Conservation (phyloP, 2,888 invertebrate genomes). For the Malacosoma neustria region DNA sequence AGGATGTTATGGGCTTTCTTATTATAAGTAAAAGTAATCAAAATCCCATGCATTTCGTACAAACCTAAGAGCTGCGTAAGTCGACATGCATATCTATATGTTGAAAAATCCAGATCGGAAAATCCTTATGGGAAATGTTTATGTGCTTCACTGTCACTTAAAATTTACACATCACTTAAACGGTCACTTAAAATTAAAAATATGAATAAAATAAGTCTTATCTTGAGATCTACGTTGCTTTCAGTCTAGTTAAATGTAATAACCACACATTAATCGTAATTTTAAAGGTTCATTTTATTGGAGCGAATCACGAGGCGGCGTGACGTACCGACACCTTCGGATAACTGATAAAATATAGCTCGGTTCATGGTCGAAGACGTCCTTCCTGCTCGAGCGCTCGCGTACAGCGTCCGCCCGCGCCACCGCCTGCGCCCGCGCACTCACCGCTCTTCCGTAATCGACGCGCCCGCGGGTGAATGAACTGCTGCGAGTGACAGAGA, state of each 20-base stretch:
- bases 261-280: constrained; percentile 39
- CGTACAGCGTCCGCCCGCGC: constrained; percentile 43
- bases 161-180: constrained; percentile 58
- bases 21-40: neutral
- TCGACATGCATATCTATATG: constrained; percentile 24
- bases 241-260: constrained; percentile 67
- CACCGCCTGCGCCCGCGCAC: constrained; percentile 34
- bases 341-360: constrained; percentile 68
- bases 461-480: constrained; percentile 56
- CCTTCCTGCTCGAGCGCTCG: constrained; percentile 54
- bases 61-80: constrained; percentile 48
- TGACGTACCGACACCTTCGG: constrained; percentile 61
- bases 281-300: constrained; percentile 46
- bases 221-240: constrained; percentile 70
- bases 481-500: constrained; percentile 58
- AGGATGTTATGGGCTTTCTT: constrained; percentile 8
- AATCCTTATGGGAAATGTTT: constrained; percentile 45
- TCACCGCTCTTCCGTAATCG: constrained; percentile 58
- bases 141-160: constrained; percentile 54
- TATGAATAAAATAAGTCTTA: constrained; percentile 62
- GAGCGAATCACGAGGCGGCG: constrained; percentile 48
- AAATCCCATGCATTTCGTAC: constrained; percentile 19
- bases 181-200: constrained; percentile 56
- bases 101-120: constrained; percentile 46
- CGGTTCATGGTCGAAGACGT: constrained; percentile 68